phyloP scores from a whole-genome alignment of 2,113 vertebrate genomes.

The Pyrgilauda ruficollis region DNA sequence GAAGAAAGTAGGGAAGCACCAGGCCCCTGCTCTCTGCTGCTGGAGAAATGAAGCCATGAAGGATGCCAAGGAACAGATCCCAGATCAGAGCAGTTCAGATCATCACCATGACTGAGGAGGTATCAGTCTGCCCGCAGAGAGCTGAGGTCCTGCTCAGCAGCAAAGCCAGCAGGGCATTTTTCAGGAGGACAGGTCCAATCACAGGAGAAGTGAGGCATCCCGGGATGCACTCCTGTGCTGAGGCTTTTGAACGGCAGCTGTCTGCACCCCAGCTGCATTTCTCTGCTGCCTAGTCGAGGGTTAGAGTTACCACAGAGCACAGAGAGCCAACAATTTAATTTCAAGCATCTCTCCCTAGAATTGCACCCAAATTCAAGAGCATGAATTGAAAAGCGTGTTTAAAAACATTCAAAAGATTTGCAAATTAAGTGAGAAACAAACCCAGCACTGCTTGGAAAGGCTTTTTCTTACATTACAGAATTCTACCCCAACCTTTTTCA shows the following conservation, averaged over 20 bases:
- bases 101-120: not conserved
- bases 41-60: not conserved
- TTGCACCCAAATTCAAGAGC: not conserved
- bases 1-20: not conserved
- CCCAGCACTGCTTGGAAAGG: not conserved
- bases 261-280: not conserved
- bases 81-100: not conserved
- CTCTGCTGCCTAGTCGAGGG: not conserved
- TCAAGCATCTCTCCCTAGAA: conserved; percentile 9
- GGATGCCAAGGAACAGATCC: not conserved
- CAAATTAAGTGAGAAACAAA: conserved; percentile 10
- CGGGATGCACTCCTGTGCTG: not conserved
- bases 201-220: not conserved
- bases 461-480: not conserved
- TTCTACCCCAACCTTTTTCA: not conserved
- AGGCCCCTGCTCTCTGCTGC: not conserved
- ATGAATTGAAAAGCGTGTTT: not conserved
- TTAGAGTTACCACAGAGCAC: not conserved
- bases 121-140: not conserved
- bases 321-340: not conserved
- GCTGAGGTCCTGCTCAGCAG: not conserved
- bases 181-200: not conserved
- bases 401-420: not conserved
- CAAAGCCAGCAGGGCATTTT: not conserved
- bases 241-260: not conserved